Conservation (phyloP, 1,140 invertebrate genomes). For the Caerostris extrusa region DNA sequence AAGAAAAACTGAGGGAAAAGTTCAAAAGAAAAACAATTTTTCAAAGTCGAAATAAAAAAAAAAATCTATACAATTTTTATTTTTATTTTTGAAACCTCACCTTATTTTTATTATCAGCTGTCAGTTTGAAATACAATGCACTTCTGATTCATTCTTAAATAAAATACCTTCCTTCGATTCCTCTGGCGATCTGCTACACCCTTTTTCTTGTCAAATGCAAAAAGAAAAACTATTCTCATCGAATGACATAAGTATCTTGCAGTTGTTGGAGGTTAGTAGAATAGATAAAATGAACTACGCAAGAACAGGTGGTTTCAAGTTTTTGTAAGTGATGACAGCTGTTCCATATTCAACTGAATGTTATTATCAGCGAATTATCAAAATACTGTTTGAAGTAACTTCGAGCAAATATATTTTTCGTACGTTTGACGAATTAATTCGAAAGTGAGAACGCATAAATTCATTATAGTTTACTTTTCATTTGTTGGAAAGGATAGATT, state of each 20-base stretch:
- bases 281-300: background rate
- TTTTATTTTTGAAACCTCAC: no score
- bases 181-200: no score
- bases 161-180: no score
- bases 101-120: no score
- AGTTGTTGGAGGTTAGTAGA: no score
- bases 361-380: background rate
- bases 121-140: no score
- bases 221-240: background rate
- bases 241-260: background rate
- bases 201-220: no score
- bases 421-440: background rate
- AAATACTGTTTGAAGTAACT: background rate
- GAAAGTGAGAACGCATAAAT: background rate
- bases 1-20: no score
- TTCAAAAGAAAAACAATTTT: no score
- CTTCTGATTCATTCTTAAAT: no score
- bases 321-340: slow-evolving; percentile 12
- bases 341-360: slow-evolving; percentile 6
- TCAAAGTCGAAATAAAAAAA: no score
- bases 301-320: background rate
- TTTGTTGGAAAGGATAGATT: background rate
- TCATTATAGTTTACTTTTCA: background rate
- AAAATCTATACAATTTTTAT: no score
- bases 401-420: background rate